Base-by-base conservation (phyloP, 1,140 invertebrate genomes). In the Drosophila sp. region DNA sequence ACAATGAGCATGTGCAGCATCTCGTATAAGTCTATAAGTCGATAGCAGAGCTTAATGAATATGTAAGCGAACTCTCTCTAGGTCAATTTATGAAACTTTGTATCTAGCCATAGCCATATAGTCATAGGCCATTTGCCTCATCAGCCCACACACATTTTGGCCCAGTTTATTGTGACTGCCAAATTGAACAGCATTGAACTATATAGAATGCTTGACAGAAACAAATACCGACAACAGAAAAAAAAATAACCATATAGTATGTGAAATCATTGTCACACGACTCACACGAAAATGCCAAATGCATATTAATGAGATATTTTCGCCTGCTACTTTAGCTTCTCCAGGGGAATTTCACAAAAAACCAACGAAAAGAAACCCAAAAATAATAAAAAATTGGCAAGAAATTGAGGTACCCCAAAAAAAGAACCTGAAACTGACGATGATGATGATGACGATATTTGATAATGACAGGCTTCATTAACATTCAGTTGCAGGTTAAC, bases 151-250 rank as follows among this genome's bases (percentile, higher is more conserved):
- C 75, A 58, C 33, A 63, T 32, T 23, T 62, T 58, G 64, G 72
- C 79, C 81, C 58, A 56, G 65, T 82, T 85, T 66, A 33, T 4
- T 40, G 55, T 50, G 55, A 63, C 63, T 75, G 68, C 68, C 69
- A 72, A 76, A 72, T 50, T 83, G 67, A 55, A 56, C 70, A 78
- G 57, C 83, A 89, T 74, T 87, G 83, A 89, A 89, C 83, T 69
- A 89, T 44, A 77, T 73, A 83, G 80, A 87, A 89, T 83, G 60
- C 69, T 72, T 68, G 60, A 72, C 62, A 55, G n/a, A 63, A 27
- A 25, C 2, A 47, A 8, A 44, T 23, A 41, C 41, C 2, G 38
- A 47, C 6, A 50, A 11, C 62, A 44, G 47, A 44, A 71, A 62
- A 60, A 55, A 56, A 50, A 50, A 50, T 50, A 50, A 50, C 44